These are phyloP conservation scores for Atherix ibis DNA, from an alignment of 2,888 invertebrate genomes.

Conservation along the genomic window DNA sequence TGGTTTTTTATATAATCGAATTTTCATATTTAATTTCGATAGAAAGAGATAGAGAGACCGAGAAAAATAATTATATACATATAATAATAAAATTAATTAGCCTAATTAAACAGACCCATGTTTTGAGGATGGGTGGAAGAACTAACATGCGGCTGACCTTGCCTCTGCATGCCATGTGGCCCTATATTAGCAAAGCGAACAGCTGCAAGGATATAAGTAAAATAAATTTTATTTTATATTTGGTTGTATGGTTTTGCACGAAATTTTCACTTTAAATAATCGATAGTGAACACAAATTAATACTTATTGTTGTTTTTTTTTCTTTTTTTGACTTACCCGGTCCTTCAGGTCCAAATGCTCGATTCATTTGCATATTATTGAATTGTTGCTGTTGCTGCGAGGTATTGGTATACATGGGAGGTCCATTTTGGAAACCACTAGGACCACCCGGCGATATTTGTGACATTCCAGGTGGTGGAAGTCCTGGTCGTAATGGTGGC, in stretches of 20 bases:
- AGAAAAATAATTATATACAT: no score
- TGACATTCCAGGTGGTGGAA: constrained; percentile 26
- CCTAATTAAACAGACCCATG: constrained; percentile 28
- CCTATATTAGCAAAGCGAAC: constrained; percentile 26
- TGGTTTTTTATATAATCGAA: no score
- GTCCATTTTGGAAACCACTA: constrained; percentile 22
- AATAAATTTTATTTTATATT: no score
- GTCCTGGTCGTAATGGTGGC: constrained; percentile 26
- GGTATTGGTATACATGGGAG: constrained; percentile 28
- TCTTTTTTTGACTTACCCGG: no score
- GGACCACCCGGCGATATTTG: constrained; percentile 26
- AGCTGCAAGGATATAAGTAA: constrained; percentile 14
- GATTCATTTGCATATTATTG: constrained; percentile 28
- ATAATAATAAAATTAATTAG: constrained; percentile 1
- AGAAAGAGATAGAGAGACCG: no score
- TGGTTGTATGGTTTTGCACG: no score
- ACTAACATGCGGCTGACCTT: constrained; percentile 43
- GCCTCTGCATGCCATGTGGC: constrained; percentile 30
- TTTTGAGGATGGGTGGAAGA: constrained; percentile 50
- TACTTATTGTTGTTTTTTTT: no score
- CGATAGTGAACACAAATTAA: no score
- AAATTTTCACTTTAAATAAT: no score
- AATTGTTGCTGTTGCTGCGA: constrained; percentile 26
- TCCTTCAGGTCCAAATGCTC: constrained; percentile 26
- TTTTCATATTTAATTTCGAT: no score